Percentiles rank a stretch among this genome's conserved stretches.
These are phyloP conservation scores for Apis dorsata DNA, from an alignment of 1,140 invertebrate species.

Conservation along the genomic window DNA sequence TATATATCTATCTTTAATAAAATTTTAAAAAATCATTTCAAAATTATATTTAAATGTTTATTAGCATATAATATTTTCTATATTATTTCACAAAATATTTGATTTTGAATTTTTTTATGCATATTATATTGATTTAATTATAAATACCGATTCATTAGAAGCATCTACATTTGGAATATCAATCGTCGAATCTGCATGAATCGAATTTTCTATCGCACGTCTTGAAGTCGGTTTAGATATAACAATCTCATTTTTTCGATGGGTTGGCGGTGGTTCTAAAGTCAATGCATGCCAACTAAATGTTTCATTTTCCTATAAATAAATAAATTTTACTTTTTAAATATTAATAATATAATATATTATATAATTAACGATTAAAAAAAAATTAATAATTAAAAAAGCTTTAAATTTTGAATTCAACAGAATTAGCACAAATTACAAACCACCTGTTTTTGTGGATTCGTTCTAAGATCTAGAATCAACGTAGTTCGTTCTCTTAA, in stretches of 20 bases:
- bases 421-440: neutral
- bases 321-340: neutral
- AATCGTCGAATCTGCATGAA: conserved; percentile 27
- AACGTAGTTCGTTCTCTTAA: conserved; percentile 72
- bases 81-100: no score
- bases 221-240: conserved; percentile 52
- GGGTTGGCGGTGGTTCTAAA: conserved; percentile 72
- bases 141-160: conserved; percentile 41
- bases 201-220: conserved; percentile 15
- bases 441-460: conserved; percentile 58
- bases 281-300: conserved; percentile 76
- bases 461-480: conserved; percentile 76
- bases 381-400: neutral
- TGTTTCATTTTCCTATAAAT: conserved; percentile 72
- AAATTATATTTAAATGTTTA: no score
- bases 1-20: no score
- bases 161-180: conserved; percentile 8
- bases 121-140: neutral
- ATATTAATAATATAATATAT: neutral
- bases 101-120: neutral
- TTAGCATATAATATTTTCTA: no score
- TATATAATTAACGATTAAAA: neutral
- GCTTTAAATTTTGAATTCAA: neutral
- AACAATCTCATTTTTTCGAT: conserved; percentile 61
- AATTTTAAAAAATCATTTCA: no score